phyloP scores from a whole-genome alignment of 2,888 invertebrate species.

The Pycnomerus fuliginosus region DNA sequence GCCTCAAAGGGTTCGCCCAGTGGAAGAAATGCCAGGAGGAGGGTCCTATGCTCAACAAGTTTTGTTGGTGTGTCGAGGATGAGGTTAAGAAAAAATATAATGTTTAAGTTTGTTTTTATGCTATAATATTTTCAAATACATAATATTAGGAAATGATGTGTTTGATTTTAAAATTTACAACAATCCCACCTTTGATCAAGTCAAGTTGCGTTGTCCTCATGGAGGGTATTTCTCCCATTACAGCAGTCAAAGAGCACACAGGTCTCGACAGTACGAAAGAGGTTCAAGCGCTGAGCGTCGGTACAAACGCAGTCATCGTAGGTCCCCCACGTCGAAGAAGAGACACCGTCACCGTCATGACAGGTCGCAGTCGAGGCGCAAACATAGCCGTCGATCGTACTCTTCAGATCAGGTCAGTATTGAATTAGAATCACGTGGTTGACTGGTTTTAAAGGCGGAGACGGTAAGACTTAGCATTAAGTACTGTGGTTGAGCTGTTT shows the following conservation, averaged over 20 bases:
- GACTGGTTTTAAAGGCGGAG: conserved; percentile 13
- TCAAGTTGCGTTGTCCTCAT: no score
- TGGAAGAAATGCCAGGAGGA: conserved; percentile 61
- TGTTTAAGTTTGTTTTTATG: conserved; percentile 36
- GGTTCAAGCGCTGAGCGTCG: conserved; percentile 79
- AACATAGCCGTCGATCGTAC: conserved; percentile 53
- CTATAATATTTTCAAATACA: neutral
- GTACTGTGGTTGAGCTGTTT: conserved; percentile 7
- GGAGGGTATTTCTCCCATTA: no score
- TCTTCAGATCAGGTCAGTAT: conserved; percentile 53
- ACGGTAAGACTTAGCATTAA: conserved; percentile 24
- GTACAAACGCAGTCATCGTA: conserved; percentile 81
- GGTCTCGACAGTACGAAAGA: conserved; percentile 65
- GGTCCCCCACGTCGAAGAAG: conserved; percentile 78
- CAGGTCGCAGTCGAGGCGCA: conserved; percentile 49
- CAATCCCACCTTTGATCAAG: no score
- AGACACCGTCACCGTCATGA: conserved; percentile 68
- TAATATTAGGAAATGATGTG: neutral
- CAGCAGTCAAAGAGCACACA: conserved; percentile 62
- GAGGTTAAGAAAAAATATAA: conserved; percentile 58
- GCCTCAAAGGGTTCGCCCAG: conserved; percentile 62
- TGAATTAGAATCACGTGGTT: conserved; percentile 9
- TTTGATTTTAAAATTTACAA: no score
- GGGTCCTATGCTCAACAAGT: conserved; percentile 57
- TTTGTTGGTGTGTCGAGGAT: conserved; percentile 67